Percentiles rank a stretch among this genome's conserved stretches.
phyloP scores from a whole-genome alignment of 1,140 invertebrate genomes.

The Xylocopa sonorina region DNA sequence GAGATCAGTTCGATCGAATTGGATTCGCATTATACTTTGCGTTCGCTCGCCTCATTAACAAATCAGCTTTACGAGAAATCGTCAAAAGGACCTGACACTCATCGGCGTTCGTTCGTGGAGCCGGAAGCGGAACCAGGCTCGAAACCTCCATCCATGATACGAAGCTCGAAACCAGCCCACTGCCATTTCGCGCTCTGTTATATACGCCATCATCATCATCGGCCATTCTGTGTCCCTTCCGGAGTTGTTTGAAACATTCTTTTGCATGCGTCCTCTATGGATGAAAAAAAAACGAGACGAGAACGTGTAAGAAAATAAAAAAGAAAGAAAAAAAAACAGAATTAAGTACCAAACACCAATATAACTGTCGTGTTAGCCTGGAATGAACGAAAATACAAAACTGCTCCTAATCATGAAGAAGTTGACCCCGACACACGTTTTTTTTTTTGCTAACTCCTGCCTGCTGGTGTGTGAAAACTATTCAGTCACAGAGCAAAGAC shows the following conservation, averaged over 20 bases:
- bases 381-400: constrained; percentile 44
- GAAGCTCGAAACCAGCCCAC: neutral
- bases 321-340: neutral
- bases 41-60: neutral
- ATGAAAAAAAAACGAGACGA: neutral
- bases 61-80: neutral
- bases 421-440: constrained; percentile 50
- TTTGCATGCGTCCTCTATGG: constrained; percentile 60
- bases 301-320: constrained; percentile 7
- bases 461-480: constrained; percentile 68
- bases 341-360: constrained; percentile 45
- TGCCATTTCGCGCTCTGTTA: neutral
- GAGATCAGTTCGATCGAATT: too few species aligned
- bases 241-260: constrained; percentile 64
- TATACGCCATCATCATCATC: constrained; percentile 26
- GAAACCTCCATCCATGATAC: too few species aligned
- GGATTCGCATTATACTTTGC: too few species aligned
- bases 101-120: neutral
- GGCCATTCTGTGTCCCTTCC: constrained; percentile 37
- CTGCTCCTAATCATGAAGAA: constrained; percentile 51
- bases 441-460: constrained; percentile 67
- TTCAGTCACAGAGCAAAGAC: constrained; percentile 51
- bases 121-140: neutral
- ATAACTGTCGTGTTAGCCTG: constrained; percentile 53
- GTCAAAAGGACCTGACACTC: neutral